A percentile compares a stretch with the other conserved stretches of the same genome.
phyloP scores from a whole-genome alignment of 2,888 invertebrate genomes.

The Drosophila gaucha region DNA sequence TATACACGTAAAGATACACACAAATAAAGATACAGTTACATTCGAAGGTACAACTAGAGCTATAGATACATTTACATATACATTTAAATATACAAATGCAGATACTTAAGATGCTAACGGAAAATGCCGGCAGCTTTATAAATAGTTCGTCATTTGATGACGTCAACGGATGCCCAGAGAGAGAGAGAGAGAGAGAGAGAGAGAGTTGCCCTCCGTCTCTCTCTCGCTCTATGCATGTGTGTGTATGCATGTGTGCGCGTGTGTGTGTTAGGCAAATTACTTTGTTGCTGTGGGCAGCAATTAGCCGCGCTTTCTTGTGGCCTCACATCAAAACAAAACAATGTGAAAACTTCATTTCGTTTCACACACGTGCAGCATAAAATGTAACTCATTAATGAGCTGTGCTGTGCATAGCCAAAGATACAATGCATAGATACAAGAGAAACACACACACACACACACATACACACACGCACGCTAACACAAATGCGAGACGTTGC shows the following conservation, averaged over 20 bases:
- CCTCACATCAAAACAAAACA: conserved; percentile 47
- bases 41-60: not conserved
- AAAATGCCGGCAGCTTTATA: conserved; percentile 73
- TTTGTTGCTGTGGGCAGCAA: conserved; percentile 36
- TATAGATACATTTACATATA: not conserved
- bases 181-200: too few species aligned
- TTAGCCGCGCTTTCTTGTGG: conserved; percentile 55
- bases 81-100: not conserved
- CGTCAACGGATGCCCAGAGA: conserved; percentile 56
- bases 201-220: not conserved
- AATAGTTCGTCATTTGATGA: conserved; percentile 68
- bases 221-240: conserved; percentile 5
- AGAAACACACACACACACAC: conserved; percentile 10
- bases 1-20: not conserved
- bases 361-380: conserved; percentile 41
- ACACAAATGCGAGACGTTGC: conserved; percentile 37
- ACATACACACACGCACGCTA: conserved; percentile 4
- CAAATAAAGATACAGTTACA: conserved; percentile 19
- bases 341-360: conserved; percentile 66
- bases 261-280: conserved; percentile 40
- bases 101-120: conserved; percentile 46
- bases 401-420: conserved; percentile 35
- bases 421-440: conserved; percentile 35
- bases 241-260: not conserved
- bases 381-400: conserved; percentile 74